Evolutionary conservation across 2,888 invertebrate genomes (phyloP), one percentile per base, ranked within the genome.

Genomic region (Vandiemenella viatica): DNA sequence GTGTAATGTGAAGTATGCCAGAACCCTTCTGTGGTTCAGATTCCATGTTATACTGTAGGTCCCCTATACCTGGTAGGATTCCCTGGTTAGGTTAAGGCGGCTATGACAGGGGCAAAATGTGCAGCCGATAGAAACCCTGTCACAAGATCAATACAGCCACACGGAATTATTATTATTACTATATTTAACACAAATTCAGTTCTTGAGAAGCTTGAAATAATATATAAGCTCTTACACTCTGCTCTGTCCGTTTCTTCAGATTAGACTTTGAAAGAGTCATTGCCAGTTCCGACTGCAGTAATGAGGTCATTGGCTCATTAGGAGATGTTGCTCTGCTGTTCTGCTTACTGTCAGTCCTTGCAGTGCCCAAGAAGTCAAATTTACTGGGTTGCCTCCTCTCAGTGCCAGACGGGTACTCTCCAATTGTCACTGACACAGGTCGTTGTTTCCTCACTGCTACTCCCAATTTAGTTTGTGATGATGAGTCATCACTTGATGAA

Each of bases 201-300:
- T 32, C n/a, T 3, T 4, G 10, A n/a, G 32, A 2, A 32, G 10
- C n/a, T 13, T 23, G 10, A 8, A 23, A n/a, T n/a, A n/a, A n/a
- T n/a, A n/a, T n/a, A n/a, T n/a, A n/a, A n/a, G 10, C n/a, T 13
- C 32, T 32, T 32, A 32, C 32, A 32, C n/a, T 10, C n/a, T 18
- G 21, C 37, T 54, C 54, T 21, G 51, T 48, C 19, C 54, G 51
- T 20, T 55, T 54, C 20, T 53, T 76, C 59, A 85, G 71, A 70
- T 85, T 83, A 48, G 85, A 83, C 62, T 84, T 76, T 58, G 81
- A 82, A 52, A 86, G 67, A 5, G 85, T 86, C 51, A 82, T 75
- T 48, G 76, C 79, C 56, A 86, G 67, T 67, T 86, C 85, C 50
- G 78, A 78, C 58, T 83, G 83, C 50, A 86, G 67, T 58, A 44